Evolutionary conservation across 2,113 vertebrate species (phyloP).

Genomic region (Progne subis): DNA sequence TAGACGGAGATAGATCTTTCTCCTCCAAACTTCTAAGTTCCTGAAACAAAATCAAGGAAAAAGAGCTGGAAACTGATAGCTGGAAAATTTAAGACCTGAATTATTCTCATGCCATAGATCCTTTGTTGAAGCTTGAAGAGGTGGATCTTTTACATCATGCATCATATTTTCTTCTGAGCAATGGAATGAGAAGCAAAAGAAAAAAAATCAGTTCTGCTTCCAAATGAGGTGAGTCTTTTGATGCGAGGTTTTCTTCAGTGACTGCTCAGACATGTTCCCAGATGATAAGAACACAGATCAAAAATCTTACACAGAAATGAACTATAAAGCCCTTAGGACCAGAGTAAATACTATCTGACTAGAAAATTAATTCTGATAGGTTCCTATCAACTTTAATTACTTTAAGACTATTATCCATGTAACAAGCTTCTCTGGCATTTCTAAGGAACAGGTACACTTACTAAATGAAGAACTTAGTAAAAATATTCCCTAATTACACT

Average conservation of each 20-base stretch:
- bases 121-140: not conserved
- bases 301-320: conserved; percentile 15
- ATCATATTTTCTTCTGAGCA: not conserved
- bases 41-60: not conserved
- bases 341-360: not conserved
- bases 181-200: not conserved
- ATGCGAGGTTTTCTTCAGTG: not conserved
- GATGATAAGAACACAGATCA: not conserved
- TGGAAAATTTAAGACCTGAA: not conserved
- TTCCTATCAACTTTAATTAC: conserved; percentile 34
- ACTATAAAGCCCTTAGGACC: conserved; percentile 11
- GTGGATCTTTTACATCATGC: not conserved
- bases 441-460: not conserved
- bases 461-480: conserved; percentile 20
- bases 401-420: not conserved
- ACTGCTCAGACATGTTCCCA: conserved; percentile 1
- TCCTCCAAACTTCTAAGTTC: not conserved
- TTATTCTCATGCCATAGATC: not conserved
- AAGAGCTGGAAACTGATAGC: not conserved
- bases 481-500: conserved; percentile 1
- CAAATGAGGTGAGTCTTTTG: not conserved
- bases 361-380: conserved; percentile 9
- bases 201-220: not conserved
- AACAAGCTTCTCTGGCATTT: not conserved
- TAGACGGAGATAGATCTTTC: not conserved